Base-by-base conservation (phyloP, 2,888 invertebrate species). In the Dione juno region DNA sequence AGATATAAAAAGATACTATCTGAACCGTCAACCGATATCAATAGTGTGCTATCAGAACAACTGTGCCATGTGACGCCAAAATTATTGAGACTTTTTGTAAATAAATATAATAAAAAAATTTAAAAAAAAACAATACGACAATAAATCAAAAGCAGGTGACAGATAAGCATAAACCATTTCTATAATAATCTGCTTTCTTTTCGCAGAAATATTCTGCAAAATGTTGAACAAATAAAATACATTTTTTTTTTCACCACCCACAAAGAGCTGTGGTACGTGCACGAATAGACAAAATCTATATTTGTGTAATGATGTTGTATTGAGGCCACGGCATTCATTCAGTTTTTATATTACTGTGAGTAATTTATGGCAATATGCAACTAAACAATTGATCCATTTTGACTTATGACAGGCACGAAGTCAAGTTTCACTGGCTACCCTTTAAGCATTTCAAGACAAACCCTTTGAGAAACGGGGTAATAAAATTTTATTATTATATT, bases 401-500 rank as follows among this genome's bases (percentile, higher is more conserved):
- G 91, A 90, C 87, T 89, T 90, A 90, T 82, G 84, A 88, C 84
- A 83, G 82, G 83, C 79, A 79, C 80, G 78, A 76, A 82, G 77
- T 80, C 81, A 83, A 82, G 82, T 83, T 89, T 84, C 85, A 84
- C 85, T 81, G 82, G 78, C 87, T 89, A 91, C 91, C 92, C 92
- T 91, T 92, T 90, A 82, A 87, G 86, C 72, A 76, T 78, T 78
- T 82, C 78, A 82, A 86, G 84, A 88, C 88, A 87, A 92, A 90
- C 92, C 93, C 92, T 93, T 93, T 93, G 77, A 86, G 82, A 86
- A 89, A 90, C 87, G 89, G 91, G 90, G 91, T 90, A 90, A 89
- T 92, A 92, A 92, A 91, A 80, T 88, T 89, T 90, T 92, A 90
- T 90, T 92, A 90, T 92, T 87, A 92, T 92, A 90, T 93, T 92